phyloP scores from a whole-genome alignment of 2,888 invertebrate species.

The Horisme vitalbata region DNA sequence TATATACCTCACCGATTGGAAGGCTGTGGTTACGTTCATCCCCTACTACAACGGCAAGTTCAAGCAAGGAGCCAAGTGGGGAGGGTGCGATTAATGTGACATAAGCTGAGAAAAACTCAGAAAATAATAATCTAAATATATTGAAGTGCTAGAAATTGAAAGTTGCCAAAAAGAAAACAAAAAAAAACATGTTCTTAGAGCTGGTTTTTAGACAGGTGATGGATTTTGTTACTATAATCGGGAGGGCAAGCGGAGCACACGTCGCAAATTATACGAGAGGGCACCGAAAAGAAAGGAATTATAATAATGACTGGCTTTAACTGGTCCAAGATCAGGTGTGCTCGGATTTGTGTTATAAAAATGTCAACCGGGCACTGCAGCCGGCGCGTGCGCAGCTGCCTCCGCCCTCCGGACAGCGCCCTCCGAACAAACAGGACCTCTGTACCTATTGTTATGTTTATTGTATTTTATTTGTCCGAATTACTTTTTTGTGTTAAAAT shows the following conservation, averaged over 20 bases:
- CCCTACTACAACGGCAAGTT: constrained; percentile 90
- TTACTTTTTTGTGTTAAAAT: constrained; percentile 34
- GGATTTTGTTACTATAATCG: constrained; percentile 31
- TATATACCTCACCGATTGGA: constrained; percentile 91
- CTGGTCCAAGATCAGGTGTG: constrained; percentile 76
- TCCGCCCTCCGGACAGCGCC: constrained; percentile 60
- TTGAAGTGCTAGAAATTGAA: too few species aligned
- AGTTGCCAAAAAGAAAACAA: not conserved
- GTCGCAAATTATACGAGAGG: constrained; percentile 49
- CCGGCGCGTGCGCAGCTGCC: constrained; percentile 76
- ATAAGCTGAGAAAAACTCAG: not conserved
- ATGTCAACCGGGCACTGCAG: constrained; percentile 72
- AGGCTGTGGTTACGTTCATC: constrained; percentile 84
- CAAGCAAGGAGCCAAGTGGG: constrained; percentile 16
- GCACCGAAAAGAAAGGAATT: constrained; percentile 59
- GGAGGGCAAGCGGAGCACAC: constrained; percentile 50
- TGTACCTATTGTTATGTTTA: constrained; percentile 56
- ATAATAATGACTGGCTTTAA: constrained; percentile 56
- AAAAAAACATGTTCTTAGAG: not conserved
- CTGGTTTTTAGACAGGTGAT: constrained; percentile 25
- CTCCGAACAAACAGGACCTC: constrained; percentile 67
- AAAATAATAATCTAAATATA: not conserved
- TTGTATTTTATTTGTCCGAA: constrained; percentile 39
- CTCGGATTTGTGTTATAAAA: constrained; percentile 69
- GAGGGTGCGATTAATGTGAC: constrained; percentile 25